phyloP scores from a whole-genome alignment of 2,888 invertebrate genomes.

The Nymphalis c-album region DNA sequence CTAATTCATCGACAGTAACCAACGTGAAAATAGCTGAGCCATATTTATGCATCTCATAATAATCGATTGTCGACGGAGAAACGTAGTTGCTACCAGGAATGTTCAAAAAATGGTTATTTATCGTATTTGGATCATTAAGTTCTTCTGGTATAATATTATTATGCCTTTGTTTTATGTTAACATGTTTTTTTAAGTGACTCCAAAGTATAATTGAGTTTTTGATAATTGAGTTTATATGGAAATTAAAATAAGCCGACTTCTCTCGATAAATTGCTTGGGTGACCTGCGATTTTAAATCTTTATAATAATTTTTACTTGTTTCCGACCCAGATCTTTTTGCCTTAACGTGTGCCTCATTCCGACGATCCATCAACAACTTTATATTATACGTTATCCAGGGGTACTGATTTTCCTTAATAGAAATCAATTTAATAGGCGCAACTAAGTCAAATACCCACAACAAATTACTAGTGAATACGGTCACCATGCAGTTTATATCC shows the following conservation, averaged over 20 bases:
- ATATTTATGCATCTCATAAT: not conserved
- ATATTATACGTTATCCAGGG: not conserved
- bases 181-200: conserved; percentile 4
- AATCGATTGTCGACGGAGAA: not conserved
- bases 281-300: not conserved
- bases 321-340: not conserved
- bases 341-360: not conserved
- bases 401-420: not conserved
- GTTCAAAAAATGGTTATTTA: no score
- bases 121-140: no score
- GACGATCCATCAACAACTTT: conserved; percentile 7
- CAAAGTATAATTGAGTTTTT: conserved; percentile 9
- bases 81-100: no score
- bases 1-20: not conserved
- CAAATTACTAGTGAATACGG: not conserved
- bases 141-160: no score
- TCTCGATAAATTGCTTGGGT: conserved; percentile 1
- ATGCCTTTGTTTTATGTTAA: not conserved
- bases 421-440: not conserved
- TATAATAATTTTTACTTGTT: not conserved
- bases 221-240: not conserved
- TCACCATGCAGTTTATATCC: not conserved
- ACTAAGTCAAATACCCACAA: not conserved
- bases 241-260: no score
- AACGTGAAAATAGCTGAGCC: not conserved